Conservation (phyloP, 2,113 vertebrate genomes). For the Henicopernis longicauda region DNA sequence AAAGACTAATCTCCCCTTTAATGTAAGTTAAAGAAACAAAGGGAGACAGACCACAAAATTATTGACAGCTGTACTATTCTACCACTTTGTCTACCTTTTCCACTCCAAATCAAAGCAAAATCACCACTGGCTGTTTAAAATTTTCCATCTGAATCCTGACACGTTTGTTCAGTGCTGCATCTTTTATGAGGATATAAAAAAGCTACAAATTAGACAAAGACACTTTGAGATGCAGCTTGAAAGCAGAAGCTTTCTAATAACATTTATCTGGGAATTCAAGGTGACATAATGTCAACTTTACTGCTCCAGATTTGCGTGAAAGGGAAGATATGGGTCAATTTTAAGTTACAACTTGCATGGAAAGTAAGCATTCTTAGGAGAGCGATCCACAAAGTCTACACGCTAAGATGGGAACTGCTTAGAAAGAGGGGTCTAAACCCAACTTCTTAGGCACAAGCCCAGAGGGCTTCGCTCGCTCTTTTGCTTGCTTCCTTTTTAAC, state of each 20-base stretch:
- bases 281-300: not conserved
- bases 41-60: not conserved
- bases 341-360: not conserved
- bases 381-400: not conserved
- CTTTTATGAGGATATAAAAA: not conserved
- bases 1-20: not conserved
- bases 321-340: not conserved
- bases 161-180: not conserved
- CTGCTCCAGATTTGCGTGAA: not conserved
- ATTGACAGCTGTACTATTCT: not conserved
- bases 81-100: not conserved
- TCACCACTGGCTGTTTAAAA: not conserved
- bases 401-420: not conserved
- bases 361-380: not conserved
- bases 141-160: not conserved
- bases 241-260: slow-evolving; percentile 26
- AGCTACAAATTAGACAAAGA: not conserved
- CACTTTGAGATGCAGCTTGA: not conserved
- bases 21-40: not conserved
- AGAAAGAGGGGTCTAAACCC: not conserved
- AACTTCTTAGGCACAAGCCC: not conserved
- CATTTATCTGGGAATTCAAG: slow-evolving; percentile 1
- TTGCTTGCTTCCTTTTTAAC: not conserved
- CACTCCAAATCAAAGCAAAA: not conserved
- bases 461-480: not conserved